phyloP scores from a whole-genome alignment of 2,113 vertebrate genomes.

The Dolichotis patagonum region DNA sequence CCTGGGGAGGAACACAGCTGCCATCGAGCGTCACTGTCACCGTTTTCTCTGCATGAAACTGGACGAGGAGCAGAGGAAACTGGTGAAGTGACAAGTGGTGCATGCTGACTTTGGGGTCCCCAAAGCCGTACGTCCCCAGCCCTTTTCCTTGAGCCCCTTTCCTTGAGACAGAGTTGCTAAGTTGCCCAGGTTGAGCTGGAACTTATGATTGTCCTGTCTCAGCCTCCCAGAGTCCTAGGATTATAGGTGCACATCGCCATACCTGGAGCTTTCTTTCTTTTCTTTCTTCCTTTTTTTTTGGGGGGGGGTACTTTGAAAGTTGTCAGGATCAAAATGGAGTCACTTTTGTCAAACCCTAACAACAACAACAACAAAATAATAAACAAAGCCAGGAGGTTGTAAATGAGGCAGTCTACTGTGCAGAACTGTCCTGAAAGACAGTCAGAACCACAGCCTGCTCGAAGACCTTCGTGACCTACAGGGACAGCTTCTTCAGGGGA shows the following conservation, averaged over 20 bases:
- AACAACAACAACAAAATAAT: neutral
- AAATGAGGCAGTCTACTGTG: neutral
- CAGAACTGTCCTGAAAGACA: neutral
- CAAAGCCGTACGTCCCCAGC: no score
- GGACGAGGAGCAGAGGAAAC: neutral
- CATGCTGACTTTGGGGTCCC: neutral
- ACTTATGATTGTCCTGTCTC: no score
- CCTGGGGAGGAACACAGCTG: neutral
- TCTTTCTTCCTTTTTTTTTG: no score
- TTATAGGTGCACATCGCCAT: no score
- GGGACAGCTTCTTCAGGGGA: no score
- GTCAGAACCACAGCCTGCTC: neutral
- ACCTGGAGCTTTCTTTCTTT: no score
- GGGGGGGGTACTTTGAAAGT: neutral
- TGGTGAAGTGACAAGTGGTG: neutral
- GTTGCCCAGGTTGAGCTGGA: no score
- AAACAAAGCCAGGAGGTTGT: neutral
- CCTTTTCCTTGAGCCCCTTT: no score
- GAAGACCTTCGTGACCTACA: no score
- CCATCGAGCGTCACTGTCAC: neutral
- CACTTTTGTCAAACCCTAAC: neutral
- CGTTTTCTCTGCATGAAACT: neutral
- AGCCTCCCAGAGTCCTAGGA: no score
- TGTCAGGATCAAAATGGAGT: neutral
- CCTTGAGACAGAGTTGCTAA: no score